Conservation (phyloP, 2,113 vertebrate genomes). For the Thalassarche chlororhynchos region DNA sequence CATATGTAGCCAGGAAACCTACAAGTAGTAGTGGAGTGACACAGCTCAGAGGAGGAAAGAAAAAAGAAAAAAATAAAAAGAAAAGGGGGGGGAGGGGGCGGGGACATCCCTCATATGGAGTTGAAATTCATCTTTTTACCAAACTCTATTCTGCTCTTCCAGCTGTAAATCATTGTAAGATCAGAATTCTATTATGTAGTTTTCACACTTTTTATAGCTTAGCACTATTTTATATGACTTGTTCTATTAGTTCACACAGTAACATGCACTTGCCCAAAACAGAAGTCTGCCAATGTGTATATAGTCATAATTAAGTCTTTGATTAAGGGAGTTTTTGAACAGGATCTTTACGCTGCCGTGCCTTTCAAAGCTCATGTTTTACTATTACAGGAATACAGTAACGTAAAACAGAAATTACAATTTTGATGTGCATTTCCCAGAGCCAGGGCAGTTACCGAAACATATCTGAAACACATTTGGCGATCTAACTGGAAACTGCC, state of each 20-base stretch:
- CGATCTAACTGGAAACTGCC: background rate
- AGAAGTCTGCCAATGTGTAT: background rate
- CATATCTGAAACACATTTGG: background rate
- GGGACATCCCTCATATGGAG: background rate
- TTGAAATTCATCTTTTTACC: background rate
- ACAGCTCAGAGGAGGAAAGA: background rate
- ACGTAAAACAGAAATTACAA: background rate
- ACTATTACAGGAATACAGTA: background rate
- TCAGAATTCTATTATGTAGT: background rate
- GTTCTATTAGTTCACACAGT: background rate
- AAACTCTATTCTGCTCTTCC: background rate
- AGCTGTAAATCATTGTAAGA: background rate
- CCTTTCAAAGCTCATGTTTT: background rate
- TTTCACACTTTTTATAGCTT: slow-evolving; percentile 8
- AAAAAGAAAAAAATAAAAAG: background rate
- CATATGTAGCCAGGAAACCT: background rate
- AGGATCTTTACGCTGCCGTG: background rate
- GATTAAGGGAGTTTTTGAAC: background rate
- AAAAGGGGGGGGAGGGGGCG: background rate
- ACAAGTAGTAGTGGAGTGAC: background rate
- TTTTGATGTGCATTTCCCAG: background rate
- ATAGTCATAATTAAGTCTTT: background rate
- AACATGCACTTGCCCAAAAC: background rate
- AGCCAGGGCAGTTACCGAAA: background rate
- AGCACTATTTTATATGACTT: background rate